These are phyloP conservation scores for Lophius piscatorius DNA, from an alignment of 2,113 vertebrate species.

Conservation along the genomic window DNA sequence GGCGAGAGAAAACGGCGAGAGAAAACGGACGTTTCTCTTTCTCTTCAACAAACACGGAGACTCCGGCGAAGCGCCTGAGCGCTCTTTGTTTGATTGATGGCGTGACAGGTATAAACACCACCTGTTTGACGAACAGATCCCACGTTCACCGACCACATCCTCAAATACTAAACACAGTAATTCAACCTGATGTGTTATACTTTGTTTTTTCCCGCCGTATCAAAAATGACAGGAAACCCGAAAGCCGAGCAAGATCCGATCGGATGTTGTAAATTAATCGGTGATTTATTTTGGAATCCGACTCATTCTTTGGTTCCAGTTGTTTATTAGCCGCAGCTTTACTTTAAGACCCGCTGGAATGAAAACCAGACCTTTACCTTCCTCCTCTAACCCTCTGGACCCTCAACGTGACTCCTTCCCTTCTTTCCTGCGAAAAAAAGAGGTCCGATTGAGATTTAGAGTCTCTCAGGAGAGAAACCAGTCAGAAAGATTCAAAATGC, in stretches of 20 bases:
- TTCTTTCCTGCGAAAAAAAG: conserved; percentile 14
- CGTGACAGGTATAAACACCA: background rate
- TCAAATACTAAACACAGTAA: background rate
- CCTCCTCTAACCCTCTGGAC: conserved; percentile 1
- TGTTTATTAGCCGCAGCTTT: conserved; percentile 58
- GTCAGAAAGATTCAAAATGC: too few relatives aligned
- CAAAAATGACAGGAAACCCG: conserved; percentile 41
- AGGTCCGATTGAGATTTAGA: too few relatives aligned
- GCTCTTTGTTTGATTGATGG: background rate
- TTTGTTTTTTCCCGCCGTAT: conserved; percentile 13
- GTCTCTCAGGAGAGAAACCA: too few relatives aligned
- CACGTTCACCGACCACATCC: background rate
- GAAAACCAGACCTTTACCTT: conserved; percentile 52
- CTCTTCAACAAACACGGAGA: background rate
- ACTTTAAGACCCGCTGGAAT: conserved; percentile 50
- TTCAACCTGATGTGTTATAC: background rate
- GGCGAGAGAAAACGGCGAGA: too few relatives aligned
- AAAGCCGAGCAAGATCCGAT: conserved; percentile 49
- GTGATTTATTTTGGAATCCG: conserved; percentile 68
- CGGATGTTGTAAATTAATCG: conserved; percentile 60
- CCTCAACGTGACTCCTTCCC: conserved; percentile 23
- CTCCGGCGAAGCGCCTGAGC: background rate
- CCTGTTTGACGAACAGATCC: background rate
- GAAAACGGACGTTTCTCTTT: background rate
- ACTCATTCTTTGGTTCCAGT: conserved; percentile 57